Conservation (phyloP, 2,113 vertebrate genomes). For the Vulpes ferrilata region DNA sequence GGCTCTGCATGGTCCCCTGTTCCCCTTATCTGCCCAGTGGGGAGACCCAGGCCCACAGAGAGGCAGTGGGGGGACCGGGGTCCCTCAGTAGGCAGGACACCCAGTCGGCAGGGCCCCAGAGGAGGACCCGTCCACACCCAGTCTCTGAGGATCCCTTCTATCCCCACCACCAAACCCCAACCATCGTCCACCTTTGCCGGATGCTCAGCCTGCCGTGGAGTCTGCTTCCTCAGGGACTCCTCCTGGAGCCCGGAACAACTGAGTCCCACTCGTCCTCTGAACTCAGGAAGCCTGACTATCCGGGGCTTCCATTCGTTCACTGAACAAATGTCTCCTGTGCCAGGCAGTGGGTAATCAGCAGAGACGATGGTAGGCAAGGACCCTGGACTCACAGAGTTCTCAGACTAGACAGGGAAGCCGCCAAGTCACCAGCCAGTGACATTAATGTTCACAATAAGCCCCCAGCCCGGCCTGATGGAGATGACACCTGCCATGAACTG, state of each 20-base stretch:
- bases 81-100: not conserved
- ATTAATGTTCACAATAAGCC: not conserved
- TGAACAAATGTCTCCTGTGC: not conserved
- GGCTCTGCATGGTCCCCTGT: not conserved
- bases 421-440: not conserved
- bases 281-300: not conserved
- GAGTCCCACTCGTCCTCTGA: not conserved
- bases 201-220: rapidly evolving
- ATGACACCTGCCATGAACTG: not conserved
- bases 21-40: not conserved
- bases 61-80: not conserved
- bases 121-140: not conserved
- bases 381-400: not conserved
- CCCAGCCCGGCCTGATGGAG: not conserved
- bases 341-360: not conserved
- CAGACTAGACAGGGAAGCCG: not conserved
- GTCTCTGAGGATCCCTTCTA: no score
- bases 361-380: no score
- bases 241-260: not conserved
- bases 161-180: no score
- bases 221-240: not conserved
- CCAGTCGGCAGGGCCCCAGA: not conserved
- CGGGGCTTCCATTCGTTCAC: not conserved
- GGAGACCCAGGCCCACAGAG: not conserved
- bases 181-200: not conserved